Evolutionary conservation across 2,888 invertebrate genomes (phyloP).

Genomic region (Noctua pronuba): DNA sequence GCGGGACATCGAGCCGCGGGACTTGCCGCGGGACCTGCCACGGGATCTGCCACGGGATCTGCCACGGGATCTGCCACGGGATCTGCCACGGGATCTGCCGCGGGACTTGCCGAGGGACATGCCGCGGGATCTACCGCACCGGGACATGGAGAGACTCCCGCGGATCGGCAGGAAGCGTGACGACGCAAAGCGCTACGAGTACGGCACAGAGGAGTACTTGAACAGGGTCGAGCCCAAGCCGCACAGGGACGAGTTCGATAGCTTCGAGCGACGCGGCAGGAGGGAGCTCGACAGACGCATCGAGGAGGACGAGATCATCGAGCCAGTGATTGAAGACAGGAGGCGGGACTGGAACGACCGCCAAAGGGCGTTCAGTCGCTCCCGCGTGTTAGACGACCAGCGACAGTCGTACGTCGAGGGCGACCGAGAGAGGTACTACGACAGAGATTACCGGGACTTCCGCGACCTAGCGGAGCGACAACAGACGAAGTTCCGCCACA

Average conservation of each 20-base stretch:
- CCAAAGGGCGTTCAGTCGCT: slow-evolving; percentile 87
- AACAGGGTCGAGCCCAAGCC: slow-evolving; percentile 84
- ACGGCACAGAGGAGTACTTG: slow-evolving; percentile 86
- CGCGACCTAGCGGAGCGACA: slow-evolving; percentile 85
- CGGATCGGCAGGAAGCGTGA: slow-evolving; percentile 86
- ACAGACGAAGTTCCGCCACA: slow-evolving; percentile 90
- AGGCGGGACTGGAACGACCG: slow-evolving; percentile 86
- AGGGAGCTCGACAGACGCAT: slow-evolving; percentile 86
- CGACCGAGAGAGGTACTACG: slow-evolving; percentile 84
- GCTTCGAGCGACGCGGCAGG: slow-evolving; percentile 81
- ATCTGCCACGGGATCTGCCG: slow-evolving; percentile 84
- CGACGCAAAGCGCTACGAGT: slow-evolving; percentile 85
- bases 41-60: slow-evolving; percentile 52
- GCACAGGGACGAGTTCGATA: slow-evolving; percentile 83
- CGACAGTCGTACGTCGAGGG: slow-evolving; percentile 86
- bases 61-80: slow-evolving; percentile 68
- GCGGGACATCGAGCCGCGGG: slow-evolving; percentile 75
- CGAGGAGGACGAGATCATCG: slow-evolving; percentile 87
- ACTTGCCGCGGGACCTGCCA: slow-evolving; percentile 61
- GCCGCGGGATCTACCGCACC: slow-evolving; percentile 70
- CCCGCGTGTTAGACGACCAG: slow-evolving; percentile 86
- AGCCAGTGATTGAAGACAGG: slow-evolving; percentile 85
- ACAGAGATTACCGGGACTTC: slow-evolving; percentile 86
- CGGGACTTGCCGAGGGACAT: slow-evolving; percentile 63
- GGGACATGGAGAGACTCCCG: slow-evolving; percentile 86